Evolutionary conservation across 2,888 invertebrate genomes (phyloP).

Genomic region (Hirtodrosophila histrioides): DNA sequence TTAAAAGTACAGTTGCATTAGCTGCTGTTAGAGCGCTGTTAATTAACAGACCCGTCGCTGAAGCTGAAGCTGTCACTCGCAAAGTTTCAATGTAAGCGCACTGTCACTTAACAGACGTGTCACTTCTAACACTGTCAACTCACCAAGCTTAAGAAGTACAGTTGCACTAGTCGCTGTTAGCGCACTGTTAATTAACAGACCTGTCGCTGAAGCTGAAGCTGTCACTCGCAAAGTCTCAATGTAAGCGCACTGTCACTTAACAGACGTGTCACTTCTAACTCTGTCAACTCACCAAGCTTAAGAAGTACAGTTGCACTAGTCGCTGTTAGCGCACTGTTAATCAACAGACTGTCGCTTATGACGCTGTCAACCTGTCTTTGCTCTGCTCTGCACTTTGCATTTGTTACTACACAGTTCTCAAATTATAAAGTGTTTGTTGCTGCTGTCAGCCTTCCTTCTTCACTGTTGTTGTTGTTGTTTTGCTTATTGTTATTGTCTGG

Average conservation of each 20-base stretch:
- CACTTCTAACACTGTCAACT: neutral
- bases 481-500: conserved; percentile 60
- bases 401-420: neutral
- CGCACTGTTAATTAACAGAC: conserved; percentile 34
- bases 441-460: conserved; percentile 22
- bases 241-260: too few species aligned
- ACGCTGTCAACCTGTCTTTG: conserved; percentile 6
- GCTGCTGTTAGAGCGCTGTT: too few species aligned
- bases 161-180: neutral
- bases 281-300: neutral
- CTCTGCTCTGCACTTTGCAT: neutral
- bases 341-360: conserved; percentile 19
- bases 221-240: too few species aligned
- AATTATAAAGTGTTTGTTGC: conserved; percentile 37
- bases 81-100: too few species aligned
- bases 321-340: conserved; percentile 23
- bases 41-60: neutral
- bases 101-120: neutral
- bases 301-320: neutral
- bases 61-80: too few species aligned
- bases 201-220: too few species aligned
- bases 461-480: conserved; percentile 8
- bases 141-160: neutral
- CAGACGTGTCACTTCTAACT: neutral
- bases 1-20: too few species aligned